Percentiles rank a stretch among this genome's conserved stretches.
Evolutionary conservation across 2,888 invertebrate genomes (phyloP).

Genomic region (Stegophylla sp.): DNA sequence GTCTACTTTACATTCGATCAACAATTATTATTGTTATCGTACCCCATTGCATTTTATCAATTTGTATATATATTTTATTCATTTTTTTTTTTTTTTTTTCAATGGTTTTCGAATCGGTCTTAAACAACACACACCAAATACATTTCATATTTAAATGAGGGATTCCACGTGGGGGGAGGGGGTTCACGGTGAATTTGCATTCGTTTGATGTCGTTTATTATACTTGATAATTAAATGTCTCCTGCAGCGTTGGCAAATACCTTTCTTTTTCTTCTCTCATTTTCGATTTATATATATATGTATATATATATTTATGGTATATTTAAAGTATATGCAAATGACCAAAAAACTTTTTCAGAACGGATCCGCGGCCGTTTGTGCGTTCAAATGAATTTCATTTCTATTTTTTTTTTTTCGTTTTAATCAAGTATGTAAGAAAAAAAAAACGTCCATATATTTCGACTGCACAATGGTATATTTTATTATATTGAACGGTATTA

Average conservation of each 20-base stretch:
- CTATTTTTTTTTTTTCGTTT: neutral
- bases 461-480: too few species aligned
- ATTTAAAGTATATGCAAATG: neutral
- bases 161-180: too few species aligned
- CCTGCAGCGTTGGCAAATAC: conserved; percentile 5
- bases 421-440: conserved; percentile 7
- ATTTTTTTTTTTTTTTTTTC: neutral
- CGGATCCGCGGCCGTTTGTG: neutral
- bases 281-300: neutral
- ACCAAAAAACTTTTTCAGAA: conserved; percentile 29
- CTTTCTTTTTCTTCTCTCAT: conserved; percentile 13
- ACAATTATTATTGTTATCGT: neutral
- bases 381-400: neutral
- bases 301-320: neutral
- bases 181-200: conserved; percentile 33
- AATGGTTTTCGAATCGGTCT: neutral
- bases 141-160: conserved; percentile 32
- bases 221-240: conserved; percentile 41
- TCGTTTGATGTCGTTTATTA: conserved; percentile 48
- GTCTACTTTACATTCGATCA: neutral
- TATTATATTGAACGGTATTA: too few species aligned
- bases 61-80: too few species aligned
- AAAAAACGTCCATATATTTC: neutral
- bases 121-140: neutral
- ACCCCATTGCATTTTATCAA: neutral